Base-by-base conservation (phyloP, 2,888 invertebrate species). In the Oxytorus armatus region DNA sequence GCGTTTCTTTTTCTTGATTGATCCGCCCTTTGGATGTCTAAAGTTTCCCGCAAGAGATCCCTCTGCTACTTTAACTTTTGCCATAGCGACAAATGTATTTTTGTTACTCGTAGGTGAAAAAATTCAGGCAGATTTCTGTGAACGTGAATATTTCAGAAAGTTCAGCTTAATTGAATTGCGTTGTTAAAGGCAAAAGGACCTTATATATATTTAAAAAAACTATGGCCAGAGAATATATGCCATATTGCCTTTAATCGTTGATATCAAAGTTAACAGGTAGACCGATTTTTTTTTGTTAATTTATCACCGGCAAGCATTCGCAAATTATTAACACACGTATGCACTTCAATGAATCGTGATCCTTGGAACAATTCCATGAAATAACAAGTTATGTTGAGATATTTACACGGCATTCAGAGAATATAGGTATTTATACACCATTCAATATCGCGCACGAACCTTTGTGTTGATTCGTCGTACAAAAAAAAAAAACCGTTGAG, bases 1-100 rank as follows among this genome's bases (percentile, higher is more conserved):
- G 2, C 78, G 57, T 47, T 86, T 86, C 8, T 85, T 86, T 29
- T 88, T 88, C 7, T 70, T 81, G 5, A 88, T 61, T 1, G 82
- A 74, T 42, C 84, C 83, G n/a, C 83, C 77, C 57, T 86, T 86
- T 0, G 85, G n/a, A 51, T 25, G 23, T 18, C 14, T 65, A 0
- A 55, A 42, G 11, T 1, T 29, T 4, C 44, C 42, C 44, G 74
- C 74, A 1, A 65, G 14, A 18, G 3, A 10, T 3, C 18, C 29
- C 10, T 4, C 3, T 8, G 14, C 23, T 7, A 14, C 7, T 47
- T 77, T 81, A 14, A 74, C 36, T 70, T 77, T 81, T 16, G 81
- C 47, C 81, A 81, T 81, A 0, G n/a, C 8, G 33, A 36, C 53
- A n/a, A 47, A 21, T 70, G 33, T 0, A 29, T 57, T 63, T 3